A percentile compares a stretch with the other conserved stretches of the same genome.
phyloP scores from a whole-genome alignment of 1,140 invertebrate genomes.

The Drosophila ogumai region DNA sequence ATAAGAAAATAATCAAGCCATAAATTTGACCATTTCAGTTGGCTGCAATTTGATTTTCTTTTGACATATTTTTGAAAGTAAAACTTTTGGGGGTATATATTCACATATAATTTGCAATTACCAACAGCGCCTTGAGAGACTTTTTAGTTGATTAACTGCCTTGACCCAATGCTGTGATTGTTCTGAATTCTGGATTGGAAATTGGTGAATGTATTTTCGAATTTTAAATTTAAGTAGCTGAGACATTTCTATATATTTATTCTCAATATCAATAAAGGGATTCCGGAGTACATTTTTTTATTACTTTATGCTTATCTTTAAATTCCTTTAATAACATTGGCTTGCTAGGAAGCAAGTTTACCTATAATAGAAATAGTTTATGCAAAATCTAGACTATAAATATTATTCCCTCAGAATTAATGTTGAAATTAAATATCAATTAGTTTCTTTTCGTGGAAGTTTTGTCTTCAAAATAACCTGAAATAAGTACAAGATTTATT shows the following conservation, averaged over 20 bases:
- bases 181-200: constrained; percentile 30
- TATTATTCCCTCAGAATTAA: no score
- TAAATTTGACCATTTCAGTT: constrained; percentile 70
- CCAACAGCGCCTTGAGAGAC: constrained; percentile 46
- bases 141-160: constrained; percentile 71
- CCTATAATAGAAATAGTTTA: no score
- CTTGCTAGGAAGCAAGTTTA: no score
- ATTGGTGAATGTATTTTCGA: not conserved
- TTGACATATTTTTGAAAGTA: constrained; percentile 68
- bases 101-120: constrained; percentile 75
- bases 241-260: not conserved
- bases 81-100: constrained; percentile 53
- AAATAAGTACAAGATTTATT: constrained; percentile 5
- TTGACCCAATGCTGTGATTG: constrained; percentile 12
- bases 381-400: no score
- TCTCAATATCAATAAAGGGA: not conserved
- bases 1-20: constrained; percentile 82
- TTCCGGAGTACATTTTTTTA: not conserved
- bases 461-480: not conserved
- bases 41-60: constrained; percentile 56
- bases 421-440: not conserved
- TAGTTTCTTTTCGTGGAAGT: not conserved
- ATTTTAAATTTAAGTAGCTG: not conserved
- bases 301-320: no score
- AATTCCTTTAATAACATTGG: not conserved